phyloP scores from a whole-genome alignment of 1,140 invertebrate species.

The Drosophila navojoa region DNA sequence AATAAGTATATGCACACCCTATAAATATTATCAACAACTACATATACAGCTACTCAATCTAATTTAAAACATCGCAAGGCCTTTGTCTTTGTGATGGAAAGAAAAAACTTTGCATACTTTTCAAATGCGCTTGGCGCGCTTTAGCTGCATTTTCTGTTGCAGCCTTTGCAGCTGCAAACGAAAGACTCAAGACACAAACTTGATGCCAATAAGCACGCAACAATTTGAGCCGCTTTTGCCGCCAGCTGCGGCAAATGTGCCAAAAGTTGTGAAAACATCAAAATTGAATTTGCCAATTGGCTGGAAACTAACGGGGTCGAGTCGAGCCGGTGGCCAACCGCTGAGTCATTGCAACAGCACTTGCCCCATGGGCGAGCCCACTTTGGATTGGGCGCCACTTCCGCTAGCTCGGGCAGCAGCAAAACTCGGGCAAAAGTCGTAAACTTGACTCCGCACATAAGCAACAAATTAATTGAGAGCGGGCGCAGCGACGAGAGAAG shows the following conservation, averaged over 20 bases:
- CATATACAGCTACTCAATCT: too few relatives aligned
- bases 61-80: background rate
- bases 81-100: background rate
- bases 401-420: constrained; percentile 29
- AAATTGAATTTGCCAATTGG: constrained; percentile 26
- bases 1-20: too few relatives aligned
- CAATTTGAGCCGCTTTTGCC: background rate
- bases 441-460: constrained; percentile 30
- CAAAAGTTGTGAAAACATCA: constrained; percentile 19
- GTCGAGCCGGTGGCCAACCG: background rate
- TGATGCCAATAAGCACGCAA: constrained; percentile 14
- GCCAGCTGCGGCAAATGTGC: background rate
- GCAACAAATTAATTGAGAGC: constrained; percentile 67
- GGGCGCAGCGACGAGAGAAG: background rate
- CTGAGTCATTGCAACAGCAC: constrained; percentile 24
- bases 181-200: constrained; percentile 67
- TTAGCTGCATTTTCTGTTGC: constrained; percentile 8
- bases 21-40: too few relatives aligned
- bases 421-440: constrained; percentile 34
- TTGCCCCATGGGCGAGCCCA: constrained; percentile 16
- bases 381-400: constrained; percentile 44
- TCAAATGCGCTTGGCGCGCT: background rate
- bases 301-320: constrained; percentile 24
- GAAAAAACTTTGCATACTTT: constrained; percentile 45
- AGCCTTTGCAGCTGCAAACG: constrained; percentile 40